A percentile compares a stretch with the other conserved stretches of the same genome.
phyloP scores from a whole-genome alignment of 2,113 vertebrate species.

The Pluvianellus socialis region DNA sequence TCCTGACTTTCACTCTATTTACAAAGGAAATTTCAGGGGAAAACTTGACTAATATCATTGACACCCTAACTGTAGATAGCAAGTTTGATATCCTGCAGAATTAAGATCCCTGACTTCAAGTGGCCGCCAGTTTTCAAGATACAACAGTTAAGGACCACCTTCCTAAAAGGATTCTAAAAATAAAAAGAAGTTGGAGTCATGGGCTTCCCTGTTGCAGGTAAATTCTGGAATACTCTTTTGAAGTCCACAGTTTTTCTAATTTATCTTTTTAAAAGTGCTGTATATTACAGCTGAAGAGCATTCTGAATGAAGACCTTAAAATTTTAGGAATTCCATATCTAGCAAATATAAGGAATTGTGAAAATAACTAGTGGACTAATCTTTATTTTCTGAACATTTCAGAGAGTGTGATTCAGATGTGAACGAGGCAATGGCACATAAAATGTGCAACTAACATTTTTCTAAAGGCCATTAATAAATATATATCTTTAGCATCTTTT shows the following conservation, averaged over 20 bases:
- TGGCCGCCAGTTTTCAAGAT: neutral
- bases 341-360: neutral
- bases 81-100: neutral
- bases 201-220: neutral
- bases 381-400: neutral
- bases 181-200: neutral
- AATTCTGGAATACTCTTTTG: neutral
- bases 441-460: neutral
- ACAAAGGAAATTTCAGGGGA: neutral
- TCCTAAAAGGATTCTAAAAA: neutral
- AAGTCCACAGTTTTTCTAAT: neutral
- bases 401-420: neutral
- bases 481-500: neutral
- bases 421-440: neutral
- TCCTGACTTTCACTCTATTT: neutral
- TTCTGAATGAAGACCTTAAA: neutral
- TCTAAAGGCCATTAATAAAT: neutral
- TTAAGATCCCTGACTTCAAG: neutral
- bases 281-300: neutral
- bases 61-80: neutral
- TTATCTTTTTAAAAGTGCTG: neutral
- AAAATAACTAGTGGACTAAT: neutral
- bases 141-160: accelerated
- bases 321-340: neutral
- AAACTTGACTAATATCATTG: neutral